Evolutionary conservation across 2,113 vertebrate genomes (phyloP).

Genomic region (Callocephalon fimbriatum): DNA sequence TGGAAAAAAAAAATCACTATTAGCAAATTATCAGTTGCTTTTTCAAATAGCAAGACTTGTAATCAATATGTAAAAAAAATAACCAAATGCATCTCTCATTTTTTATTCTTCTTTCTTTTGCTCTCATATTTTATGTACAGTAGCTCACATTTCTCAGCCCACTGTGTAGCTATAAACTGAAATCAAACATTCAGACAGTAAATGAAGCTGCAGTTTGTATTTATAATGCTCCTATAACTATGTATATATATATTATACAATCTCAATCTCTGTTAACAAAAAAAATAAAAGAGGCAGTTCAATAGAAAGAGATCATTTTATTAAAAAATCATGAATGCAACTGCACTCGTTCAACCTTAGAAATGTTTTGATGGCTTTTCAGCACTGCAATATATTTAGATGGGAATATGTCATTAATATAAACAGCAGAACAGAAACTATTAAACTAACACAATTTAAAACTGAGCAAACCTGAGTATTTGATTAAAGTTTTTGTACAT

Average conservation of each 20-base stretch:
- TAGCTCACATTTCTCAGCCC: conserved; percentile 39
- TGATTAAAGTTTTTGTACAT: conserved; percentile 98
- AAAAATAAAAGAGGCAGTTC: conserved; percentile 67
- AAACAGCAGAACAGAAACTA: conserved; percentile 96
- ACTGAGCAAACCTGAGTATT: conserved; percentile 95
- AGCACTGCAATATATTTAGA: conserved; percentile 91
- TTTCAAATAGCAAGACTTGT: conserved; percentile 33
- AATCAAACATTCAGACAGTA: conserved; percentile 50
- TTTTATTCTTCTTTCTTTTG: conserved; percentile 53
- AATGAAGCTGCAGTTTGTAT: conserved; percentile 57
- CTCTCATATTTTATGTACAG: conserved; percentile 49
- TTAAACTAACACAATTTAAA: conserved; percentile 98
- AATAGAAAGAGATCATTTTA: conserved; percentile 94
- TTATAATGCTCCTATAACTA: conserved; percentile 58
- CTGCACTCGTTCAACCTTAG: conserved; percentile 97
- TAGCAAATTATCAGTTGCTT: conserved; percentile 52
- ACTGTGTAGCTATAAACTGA: conserved; percentile 36
- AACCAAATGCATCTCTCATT: conserved; percentile 51
- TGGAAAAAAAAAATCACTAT: conserved; percentile 35
- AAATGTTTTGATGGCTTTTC: conserved; percentile 93
- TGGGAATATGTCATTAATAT: conserved; percentile 96
- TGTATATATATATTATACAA: conserved; percentile 39
- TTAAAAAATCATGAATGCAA: conserved; percentile 85
- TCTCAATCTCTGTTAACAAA: conserved; percentile 64
- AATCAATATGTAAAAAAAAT: conserved; percentile 49